Percentiles rank a stretch among this genome's conserved stretches.
Evolutionary conservation across 1,140 invertebrate species (phyloP).

Genomic region (Acromyrmex echinatior): DNA sequence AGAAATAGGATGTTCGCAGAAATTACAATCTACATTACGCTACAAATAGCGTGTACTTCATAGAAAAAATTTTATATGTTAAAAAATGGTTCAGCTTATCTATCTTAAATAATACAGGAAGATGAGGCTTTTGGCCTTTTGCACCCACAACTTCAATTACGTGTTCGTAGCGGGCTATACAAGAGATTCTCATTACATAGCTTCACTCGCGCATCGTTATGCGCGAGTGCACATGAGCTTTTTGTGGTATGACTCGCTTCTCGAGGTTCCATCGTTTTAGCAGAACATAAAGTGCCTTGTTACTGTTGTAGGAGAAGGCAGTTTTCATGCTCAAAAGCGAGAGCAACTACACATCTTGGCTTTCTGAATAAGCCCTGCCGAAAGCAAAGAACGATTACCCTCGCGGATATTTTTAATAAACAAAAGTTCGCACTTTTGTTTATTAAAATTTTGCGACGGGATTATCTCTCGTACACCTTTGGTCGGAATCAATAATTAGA

Average conservation of each 20-base stretch:
- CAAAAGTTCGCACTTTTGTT: neutral
- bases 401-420: neutral
- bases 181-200: neutral
- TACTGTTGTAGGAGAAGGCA: neutral
- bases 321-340: conserved; percentile 10
- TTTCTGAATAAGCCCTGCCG: neutral
- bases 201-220: neutral
- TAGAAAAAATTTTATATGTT: neutral
- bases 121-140: neutral
- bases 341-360: neutral
- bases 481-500: neutral
- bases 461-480: neutral
- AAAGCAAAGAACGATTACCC: neutral
- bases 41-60: neutral
- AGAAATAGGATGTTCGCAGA: neutral
- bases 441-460: neutral
- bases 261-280: conserved; percentile 19
- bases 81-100: neutral
- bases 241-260: neutral
- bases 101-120: neutral
- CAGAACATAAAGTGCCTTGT: neutral
- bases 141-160: neutral
- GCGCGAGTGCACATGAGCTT: neutral
- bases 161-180: neutral
- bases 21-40: neutral